Percentiles rank a stretch among this genome's conserved stretches.
These are phyloP conservation scores for Campoplex capitator DNA, from an alignment of 2,888 invertebrate genomes.

Conservation along the genomic window DNA sequence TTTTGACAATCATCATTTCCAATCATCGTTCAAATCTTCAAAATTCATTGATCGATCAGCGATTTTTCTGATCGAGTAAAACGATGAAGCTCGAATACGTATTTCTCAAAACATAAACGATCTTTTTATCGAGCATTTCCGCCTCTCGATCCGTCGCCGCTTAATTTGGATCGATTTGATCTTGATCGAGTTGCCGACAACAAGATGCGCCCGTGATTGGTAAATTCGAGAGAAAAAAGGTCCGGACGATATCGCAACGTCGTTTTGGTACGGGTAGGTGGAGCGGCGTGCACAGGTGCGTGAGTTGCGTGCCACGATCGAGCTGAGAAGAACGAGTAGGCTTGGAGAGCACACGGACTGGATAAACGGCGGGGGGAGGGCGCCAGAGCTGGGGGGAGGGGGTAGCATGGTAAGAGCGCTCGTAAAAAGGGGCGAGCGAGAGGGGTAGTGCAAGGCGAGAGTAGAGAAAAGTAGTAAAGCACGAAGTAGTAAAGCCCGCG, in stretches of 20 bases:
- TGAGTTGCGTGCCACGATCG: slow-evolving; percentile 37
- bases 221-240: background rate
- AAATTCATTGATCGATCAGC: background rate
- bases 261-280: background rate
- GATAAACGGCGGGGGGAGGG: slow-evolving; percentile 67
- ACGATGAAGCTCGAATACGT: no score
- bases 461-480: slow-evolving; percentile 72
- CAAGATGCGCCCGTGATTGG: background rate
- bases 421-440: slow-evolving; percentile 47
- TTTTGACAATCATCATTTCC: background rate
- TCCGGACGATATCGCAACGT: background rate
- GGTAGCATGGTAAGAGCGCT: slow-evolving; percentile 12
- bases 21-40: background rate
- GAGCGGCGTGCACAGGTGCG: slow-evolving; percentile 47
- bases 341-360: slow-evolving; percentile 51
- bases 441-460: slow-evolving; percentile 62
- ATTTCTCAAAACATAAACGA: no score
- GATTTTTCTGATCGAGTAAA: background rate
- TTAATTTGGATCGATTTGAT: background rate
- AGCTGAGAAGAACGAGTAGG: slow-evolving; percentile 45
- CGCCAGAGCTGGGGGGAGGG: slow-evolving; percentile 69
- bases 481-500: slow-evolving; percentile 73
- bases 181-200: background rate
- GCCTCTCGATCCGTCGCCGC: no score
- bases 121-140: no score